Evolutionary conservation across 2,797 vertebrate genomes (phyloP).

Genomic region (Mycteria americana): DNA sequence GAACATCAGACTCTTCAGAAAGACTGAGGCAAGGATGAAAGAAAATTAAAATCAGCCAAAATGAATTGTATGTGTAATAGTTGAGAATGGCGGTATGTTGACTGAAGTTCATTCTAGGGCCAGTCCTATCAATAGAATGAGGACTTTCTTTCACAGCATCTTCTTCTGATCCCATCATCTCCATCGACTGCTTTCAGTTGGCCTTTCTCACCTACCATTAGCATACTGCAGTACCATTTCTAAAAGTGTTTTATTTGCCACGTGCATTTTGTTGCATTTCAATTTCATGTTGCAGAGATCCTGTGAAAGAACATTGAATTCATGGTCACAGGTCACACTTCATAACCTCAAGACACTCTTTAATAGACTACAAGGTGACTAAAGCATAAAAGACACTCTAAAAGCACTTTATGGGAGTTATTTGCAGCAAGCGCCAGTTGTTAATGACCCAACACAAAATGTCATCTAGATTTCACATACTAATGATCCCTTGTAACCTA

Average conservation of each 20-base stretch:
- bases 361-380: neutral
- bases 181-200: neutral
- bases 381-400: neutral
- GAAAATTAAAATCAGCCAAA: neutral
- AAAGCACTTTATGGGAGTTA: neutral
- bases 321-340: neutral
- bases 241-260: neutral
- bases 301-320: neutral
- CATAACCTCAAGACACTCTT: neutral
- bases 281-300: neutral
- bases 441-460: neutral
- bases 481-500: neutral
- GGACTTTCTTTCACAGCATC: neutral
- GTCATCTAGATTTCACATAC: neutral
- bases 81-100: neutral
- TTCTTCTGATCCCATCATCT: neutral
- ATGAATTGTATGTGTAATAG: neutral
- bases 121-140: neutral
- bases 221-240: neutral
- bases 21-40: neutral
- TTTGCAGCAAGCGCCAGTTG: neutral
- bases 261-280: neutral
- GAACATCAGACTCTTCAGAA: neutral
- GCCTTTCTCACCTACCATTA: neutral
- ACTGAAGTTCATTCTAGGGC: neutral